These are phyloP conservation scores for Prionailurus viverrinus DNA, from an alignment of 2,113 vertebrate genomes.

Conservation along the genomic window DNA sequence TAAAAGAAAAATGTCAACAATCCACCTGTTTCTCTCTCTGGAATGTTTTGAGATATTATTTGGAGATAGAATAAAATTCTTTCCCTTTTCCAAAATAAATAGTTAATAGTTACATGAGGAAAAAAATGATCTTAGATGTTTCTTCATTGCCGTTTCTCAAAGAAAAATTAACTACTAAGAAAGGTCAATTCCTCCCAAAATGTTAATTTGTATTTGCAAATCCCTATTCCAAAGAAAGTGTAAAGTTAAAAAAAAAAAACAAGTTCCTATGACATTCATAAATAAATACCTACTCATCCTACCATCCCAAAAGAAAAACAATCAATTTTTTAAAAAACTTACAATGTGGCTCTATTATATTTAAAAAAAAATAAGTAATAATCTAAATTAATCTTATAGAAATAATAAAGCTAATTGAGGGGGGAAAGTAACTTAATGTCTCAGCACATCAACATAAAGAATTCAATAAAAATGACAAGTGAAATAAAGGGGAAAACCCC, in stretches of 20 bases:
- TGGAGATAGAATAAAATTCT: slow-evolving; percentile 44
- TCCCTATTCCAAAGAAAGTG: neutral
- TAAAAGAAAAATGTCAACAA: neutral
- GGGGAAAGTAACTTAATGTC: neutral
- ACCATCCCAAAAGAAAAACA: slow-evolving; percentile 44
- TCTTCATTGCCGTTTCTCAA: slow-evolving; percentile 22
- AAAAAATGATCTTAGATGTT: slow-evolving; percentile 24
- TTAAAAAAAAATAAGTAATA: neutral
- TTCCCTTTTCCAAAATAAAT: slow-evolving; percentile 66
- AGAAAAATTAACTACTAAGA: slow-evolving; percentile 44
- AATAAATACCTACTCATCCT: slow-evolving; percentile 27
- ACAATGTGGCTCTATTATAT: neutral
- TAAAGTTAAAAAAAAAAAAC: neutral
- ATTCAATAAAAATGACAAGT: slow-evolving; percentile 28
- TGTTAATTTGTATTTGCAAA: slow-evolving; percentile 57
- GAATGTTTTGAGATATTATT: slow-evolving; percentile 38
- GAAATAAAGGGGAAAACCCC: neutral
- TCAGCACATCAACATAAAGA: slow-evolving; percentile 34
- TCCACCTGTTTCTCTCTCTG: neutral
- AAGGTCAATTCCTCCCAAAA: slow-evolving; percentile 40
- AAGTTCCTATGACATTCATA: neutral
- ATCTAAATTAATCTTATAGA: slow-evolving; percentile 22
- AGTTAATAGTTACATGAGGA: slow-evolving; percentile 18
- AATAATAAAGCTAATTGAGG: slow-evolving; percentile 15
- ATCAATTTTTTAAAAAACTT: slow-evolving; percentile 2